phyloP scores from a whole-genome alignment of 2,888 invertebrate species.

The Malacosoma neustria region DNA sequence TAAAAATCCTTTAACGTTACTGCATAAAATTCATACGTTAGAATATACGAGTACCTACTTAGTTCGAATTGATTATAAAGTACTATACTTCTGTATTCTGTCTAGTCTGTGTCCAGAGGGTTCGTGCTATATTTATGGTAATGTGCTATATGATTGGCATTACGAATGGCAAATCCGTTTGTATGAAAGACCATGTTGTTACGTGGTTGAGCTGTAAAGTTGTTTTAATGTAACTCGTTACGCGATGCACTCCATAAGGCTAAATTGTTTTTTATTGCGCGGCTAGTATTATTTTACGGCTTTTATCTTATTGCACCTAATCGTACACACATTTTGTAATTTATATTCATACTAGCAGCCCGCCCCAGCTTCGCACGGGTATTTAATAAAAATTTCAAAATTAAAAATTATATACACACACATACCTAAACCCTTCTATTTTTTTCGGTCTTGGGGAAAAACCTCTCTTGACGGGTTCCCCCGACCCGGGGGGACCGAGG shows the following conservation, averaged over 20 bases:
- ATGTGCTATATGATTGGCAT: slow-evolving; percentile 32
- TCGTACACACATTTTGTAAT: no score
- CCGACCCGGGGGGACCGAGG: no score
- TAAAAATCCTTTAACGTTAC: no score
- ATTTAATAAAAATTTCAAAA: no score
- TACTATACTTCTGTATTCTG: not conserved
- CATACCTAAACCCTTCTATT: no score
- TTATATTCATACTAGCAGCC: no score
- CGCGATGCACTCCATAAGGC: not conserved
- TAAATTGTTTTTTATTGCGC: not conserved
- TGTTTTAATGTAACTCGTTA: slow-evolving; percentile 16
- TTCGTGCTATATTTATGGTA: slow-evolving; percentile 26
- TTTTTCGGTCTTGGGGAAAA: no score
- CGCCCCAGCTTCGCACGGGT: no score
- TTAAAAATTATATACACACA: no score
- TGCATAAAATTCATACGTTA: no score
- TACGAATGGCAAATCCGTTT: slow-evolving; percentile 21
- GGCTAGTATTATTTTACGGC: not conserved
- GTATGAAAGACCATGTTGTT: slow-evolving; percentile 26
- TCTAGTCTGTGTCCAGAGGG: slow-evolving; percentile 14
- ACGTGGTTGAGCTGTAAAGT: slow-evolving; percentile 33
- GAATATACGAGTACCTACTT: no score
- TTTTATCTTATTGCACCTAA: not conserved
- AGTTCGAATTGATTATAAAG: not conserved
- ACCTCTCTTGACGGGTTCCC: no score